Conservation (phyloP, 1,140 invertebrate species). For the Drosophila nikananu region DNA sequence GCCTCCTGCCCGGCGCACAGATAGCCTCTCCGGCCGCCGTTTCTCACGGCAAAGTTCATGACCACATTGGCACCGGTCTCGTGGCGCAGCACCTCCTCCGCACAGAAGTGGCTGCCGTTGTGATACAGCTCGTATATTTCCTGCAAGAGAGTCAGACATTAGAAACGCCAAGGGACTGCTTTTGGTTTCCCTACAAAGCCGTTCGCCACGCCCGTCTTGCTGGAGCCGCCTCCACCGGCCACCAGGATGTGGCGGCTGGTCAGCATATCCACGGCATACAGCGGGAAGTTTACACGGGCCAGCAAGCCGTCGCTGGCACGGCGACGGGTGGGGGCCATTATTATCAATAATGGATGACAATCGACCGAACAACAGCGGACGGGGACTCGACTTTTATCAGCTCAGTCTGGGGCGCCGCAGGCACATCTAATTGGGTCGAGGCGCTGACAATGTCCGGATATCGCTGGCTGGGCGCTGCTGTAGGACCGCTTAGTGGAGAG, state of each 20-base stretch:
- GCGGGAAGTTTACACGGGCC: conserved; percentile 95
- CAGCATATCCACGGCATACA: conserved; percentile 95
- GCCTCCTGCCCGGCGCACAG: conserved; percentile 96
- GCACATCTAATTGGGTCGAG: conserved; percentile 20
- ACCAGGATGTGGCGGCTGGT: conserved; percentile 97
- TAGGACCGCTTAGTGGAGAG: conserved; percentile 4
- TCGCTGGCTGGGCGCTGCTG: conserved; percentile 3
- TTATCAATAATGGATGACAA: conserved; percentile 68
- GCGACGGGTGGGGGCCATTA: conserved; percentile 79
- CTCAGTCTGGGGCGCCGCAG: conserved; percentile 17
- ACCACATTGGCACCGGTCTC: conserved; percentile 95
- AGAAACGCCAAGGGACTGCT: neutral
- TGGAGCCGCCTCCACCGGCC: conserved; percentile 96
- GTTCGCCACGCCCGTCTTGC: conserved; percentile 98
- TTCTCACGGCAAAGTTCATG: conserved; percentile 94
- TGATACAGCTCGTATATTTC: conserved; percentile 96
- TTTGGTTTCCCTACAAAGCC: conserved; percentile 92
- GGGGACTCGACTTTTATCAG: conserved; percentile 49
- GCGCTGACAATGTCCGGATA: conserved; percentile 2
- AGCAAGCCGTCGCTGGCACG: conserved; percentile 89
- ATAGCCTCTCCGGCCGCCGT: conserved; percentile 90
- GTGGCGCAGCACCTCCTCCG: conserved; percentile 94
- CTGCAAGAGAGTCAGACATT: conserved; percentile 85
- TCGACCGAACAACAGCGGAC: conserved; percentile 19
- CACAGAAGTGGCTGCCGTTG: conserved; percentile 92